Base-by-base conservation (phyloP, 1,140 invertebrate species). In the Ylistrum balloti region DNA sequence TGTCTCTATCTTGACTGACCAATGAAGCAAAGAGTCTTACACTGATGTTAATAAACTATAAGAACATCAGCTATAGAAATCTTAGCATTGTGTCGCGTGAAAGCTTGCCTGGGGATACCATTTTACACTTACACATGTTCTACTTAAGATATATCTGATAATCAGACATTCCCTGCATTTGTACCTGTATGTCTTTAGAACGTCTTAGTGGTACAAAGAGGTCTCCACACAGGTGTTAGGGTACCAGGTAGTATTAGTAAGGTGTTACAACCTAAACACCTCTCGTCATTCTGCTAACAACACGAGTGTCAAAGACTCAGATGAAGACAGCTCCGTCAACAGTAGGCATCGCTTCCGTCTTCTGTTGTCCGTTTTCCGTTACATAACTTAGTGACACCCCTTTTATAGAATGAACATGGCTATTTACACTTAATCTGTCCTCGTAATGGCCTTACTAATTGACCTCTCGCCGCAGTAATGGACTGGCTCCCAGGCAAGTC, bases 61-160 rank as follows among this genome's bases (percentile, higher is more conserved):
- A n/a, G 56, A 28, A 28, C 22, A 74, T 74, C 56, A 28, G 28
- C 56, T n/a, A 9, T 74, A 74, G 56, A 74, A 28, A 74, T 74
- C n/a, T 28, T 74, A 74, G 56, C 56, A 74, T 74, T 28, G 56
- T 74, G 28, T 28, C 56, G 5, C 1, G 56, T 74, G 22, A 74
- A 74, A 48, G 0, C 22, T 28, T 5, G 9, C 56, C 22, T n/a
- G 1, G n/a, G 56, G 56, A n/a, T 1, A 74, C 56, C 28, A 48
- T 74, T 74, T n/a, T 28, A 7, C 28, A 28, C 56, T 22, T 74
- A 74, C 56, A 45, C 41, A 17, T 45, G 41, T 28, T 74, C 22
- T 74, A 74, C 56, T 74, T 74, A 74, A 74, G 56, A 74, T 74
- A 74, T n/a, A 74, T 74, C 56, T 74, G 56, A 74, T 74, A 74